phyloP scores from a whole-genome alignment of 2,113 vertebrate genomes.

The Ochotona princeps region DNA sequence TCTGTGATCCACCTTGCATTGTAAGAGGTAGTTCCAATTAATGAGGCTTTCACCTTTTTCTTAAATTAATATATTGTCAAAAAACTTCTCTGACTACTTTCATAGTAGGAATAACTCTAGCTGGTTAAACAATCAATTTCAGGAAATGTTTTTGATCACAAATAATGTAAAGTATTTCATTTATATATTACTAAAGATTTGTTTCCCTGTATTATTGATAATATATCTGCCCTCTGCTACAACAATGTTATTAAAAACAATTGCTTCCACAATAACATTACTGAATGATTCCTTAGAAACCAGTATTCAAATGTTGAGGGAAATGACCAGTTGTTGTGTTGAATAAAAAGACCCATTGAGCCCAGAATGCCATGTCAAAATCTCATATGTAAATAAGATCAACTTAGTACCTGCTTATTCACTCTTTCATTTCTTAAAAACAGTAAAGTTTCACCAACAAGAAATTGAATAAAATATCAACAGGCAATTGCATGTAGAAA shows the following conservation, averaged over 20 bases:
- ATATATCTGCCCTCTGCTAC: neutral
- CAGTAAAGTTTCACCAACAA: neutral
- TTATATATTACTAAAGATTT: slow-evolving; percentile 23
- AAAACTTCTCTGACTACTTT: neutral
- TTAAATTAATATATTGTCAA: slow-evolving; percentile 16
- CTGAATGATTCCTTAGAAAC: slow-evolving; percentile 24
- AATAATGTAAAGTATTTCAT: slow-evolving; percentile 7
- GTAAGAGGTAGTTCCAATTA: neutral
- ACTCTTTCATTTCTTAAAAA: neutral
- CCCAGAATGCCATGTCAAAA: neutral
- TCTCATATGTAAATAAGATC: neutral
- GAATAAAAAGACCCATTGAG: neutral
- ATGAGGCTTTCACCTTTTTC: slow-evolving; percentile 8
- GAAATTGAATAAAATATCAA: slow-evolving; percentile 7
- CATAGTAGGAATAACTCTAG: slow-evolving; percentile 46
- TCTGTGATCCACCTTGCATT: neutral
- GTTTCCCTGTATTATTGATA: slow-evolving; percentile 50
- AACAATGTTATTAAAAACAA: neutral
- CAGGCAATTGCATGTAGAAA: neutral
- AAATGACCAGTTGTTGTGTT: neutral
- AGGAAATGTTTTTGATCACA: slow-evolving; percentile 16
- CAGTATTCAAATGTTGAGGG: neutral
- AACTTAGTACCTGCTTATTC: neutral
- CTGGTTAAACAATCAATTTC: slow-evolving; percentile 20
- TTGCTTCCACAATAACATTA: neutral